Evolutionary conservation across 2,113 vertebrate genomes (phyloP).

Genomic region (Oncorhynchus keta): DNA sequence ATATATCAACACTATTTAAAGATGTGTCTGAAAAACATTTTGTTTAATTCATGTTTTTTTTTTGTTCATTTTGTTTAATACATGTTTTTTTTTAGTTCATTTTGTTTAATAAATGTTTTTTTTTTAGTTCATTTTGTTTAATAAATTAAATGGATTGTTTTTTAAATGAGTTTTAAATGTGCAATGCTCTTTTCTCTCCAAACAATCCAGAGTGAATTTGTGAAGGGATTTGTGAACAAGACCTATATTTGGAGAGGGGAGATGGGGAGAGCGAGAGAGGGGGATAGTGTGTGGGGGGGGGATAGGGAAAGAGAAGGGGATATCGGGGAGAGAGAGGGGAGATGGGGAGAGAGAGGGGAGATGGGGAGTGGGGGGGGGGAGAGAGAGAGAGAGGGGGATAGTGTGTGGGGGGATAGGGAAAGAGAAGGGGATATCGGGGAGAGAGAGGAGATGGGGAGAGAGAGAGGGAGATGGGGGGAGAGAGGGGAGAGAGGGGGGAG

Average conservation of each 20-base stretch:
- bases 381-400: no score
- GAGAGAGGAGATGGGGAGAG: no score
- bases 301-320: no score
- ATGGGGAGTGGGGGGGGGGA: no score
- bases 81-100: slow-evolving; percentile 29
- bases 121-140: slow-evolving; percentile 8
- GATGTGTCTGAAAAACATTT: slow-evolving; percentile 15
- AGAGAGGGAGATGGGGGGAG: no score
- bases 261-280: slow-evolving; percentile 17
- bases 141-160: slow-evolving; percentile 5
- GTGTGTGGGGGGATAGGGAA: no score
- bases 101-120: slow-evolving; percentile 22
- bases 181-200: slow-evolving; percentile 38
- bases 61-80: slow-evolving; percentile 9
- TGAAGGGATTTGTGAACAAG: slow-evolving; percentile 36
- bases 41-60: slow-evolving; percentile 19
- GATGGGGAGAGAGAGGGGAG: no score
- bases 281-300: no score
- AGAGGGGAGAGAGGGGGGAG: no score
- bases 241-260: slow-evolving; percentile 60
- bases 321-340: no score
- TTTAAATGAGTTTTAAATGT: slow-evolving; percentile 26
- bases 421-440: no score
- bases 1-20: slow-evolving; percentile 50
- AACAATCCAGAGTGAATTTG: slow-evolving; percentile 67